phyloP scores from a whole-genome alignment of 2,113 vertebrate species.

The Conger conger region DNA sequence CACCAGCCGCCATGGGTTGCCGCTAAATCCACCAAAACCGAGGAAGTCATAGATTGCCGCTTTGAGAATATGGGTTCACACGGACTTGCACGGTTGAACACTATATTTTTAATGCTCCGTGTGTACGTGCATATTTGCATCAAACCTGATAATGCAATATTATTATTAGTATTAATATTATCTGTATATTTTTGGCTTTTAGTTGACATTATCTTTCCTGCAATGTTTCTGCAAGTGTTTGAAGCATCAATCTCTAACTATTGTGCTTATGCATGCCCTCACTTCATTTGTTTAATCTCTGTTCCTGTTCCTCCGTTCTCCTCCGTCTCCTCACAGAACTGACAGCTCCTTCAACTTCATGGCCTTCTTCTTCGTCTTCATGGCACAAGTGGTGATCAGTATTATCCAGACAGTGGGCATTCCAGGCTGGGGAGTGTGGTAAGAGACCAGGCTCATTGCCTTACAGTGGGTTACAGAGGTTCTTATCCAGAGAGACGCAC shows the following conservation, averaged over 20 bases:
- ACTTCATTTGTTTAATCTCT: not conserved
- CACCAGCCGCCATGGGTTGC: too few relatives aligned
- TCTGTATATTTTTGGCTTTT: too few relatives aligned
- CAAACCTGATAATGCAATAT: not conserved
- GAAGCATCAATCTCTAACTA: not conserved
- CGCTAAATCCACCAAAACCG: too few relatives aligned
- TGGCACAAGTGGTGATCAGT: slow-evolving; percentile 79
- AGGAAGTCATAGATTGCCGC: too few relatives aligned
- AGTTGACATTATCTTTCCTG: too few relatives aligned
- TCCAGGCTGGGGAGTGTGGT: slow-evolving; percentile 87
- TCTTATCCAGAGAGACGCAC: not conserved
- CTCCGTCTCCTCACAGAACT: slow-evolving; percentile 64
- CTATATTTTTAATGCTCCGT: too few relatives aligned
- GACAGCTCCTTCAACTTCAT: slow-evolving; percentile 98
- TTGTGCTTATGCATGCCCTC: not conserved
- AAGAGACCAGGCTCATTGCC: slow-evolving; percentile 50
- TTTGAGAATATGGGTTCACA: too few relatives aligned
- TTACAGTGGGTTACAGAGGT: too few relatives aligned
- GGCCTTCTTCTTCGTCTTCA: slow-evolving; percentile 94
- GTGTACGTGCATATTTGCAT: not conserved
- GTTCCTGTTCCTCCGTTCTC: not conserved
- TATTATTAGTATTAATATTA: too few relatives aligned
- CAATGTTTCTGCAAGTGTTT: too few relatives aligned
- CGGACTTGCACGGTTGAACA: too few relatives aligned
- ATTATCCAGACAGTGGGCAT: slow-evolving; percentile 83